Evolutionary conservation across 2,797 vertebrate species (phyloP).

Genomic region (Meda fulgida): DNA sequence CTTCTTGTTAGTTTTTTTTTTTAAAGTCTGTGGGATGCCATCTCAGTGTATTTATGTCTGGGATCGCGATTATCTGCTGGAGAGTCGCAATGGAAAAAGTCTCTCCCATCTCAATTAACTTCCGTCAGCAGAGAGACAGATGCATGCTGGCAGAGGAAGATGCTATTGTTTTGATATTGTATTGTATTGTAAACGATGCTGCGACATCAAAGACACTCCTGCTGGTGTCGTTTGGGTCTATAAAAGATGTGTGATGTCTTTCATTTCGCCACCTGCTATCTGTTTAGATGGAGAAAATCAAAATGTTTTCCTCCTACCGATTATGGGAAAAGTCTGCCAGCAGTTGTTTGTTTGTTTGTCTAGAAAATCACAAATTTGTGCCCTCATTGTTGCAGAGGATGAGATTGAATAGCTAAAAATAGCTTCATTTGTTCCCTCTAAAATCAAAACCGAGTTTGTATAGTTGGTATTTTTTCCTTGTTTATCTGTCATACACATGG

Average conservation of each 20-base stretch:
- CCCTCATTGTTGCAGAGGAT: conserved; percentile 43
- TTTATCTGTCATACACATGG: conserved; percentile 12
- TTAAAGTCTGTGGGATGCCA: background rate
- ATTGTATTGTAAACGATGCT: too few relatives aligned
- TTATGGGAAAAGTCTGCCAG: conserved; percentile 45
- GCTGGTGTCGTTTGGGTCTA: conserved; percentile 48
- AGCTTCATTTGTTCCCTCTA: conserved; percentile 20
- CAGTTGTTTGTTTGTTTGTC: conserved; percentile 43
- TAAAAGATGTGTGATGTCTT: conserved; percentile 48
- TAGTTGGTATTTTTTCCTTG: conserved; percentile 13
- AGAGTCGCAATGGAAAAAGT: conserved; percentile 23
- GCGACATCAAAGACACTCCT: conserved; percentile 44
- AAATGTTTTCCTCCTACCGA: conserved; percentile 40
- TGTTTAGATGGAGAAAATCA: conserved; percentile 46
- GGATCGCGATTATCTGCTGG: conserved; percentile 11
- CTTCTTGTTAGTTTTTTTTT: background rate
- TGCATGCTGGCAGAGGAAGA: conserved; percentile 46
- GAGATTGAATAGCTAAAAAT: conserved; percentile 47
- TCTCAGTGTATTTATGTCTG: conserved; percentile 9
- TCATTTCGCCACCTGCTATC: conserved; percentile 53
- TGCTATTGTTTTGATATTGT: conserved; percentile 50
- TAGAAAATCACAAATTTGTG: conserved; percentile 50
- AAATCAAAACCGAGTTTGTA: conserved; percentile 23
- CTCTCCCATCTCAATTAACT: conserved; percentile 32
- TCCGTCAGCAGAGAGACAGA: conserved; percentile 37